Base-by-base conservation (phyloP, 23 tunicate species). In the Clavelina lepadiformis region DNA sequence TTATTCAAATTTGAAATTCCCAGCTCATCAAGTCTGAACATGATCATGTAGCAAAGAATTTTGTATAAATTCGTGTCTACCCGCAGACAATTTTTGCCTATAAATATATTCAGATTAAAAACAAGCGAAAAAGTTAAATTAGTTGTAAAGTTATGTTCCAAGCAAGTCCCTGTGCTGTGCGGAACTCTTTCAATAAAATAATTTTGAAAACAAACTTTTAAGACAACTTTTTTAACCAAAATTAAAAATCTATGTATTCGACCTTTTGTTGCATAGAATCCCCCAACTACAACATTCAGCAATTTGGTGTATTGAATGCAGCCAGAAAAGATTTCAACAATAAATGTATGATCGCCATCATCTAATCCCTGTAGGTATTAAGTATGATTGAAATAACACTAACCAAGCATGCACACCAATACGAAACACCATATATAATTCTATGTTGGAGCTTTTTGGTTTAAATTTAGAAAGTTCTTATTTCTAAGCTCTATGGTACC, bases 241-340 rank as follows among this genome's bases (percentile, higher is more conserved):
- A 41, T 28, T 5, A 8, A 26, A 28, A 28, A 28, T 22, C 28
- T 22, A 5, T 20, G 35, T 30, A 23, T 6, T 56, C 2, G 2
- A 79, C 96, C 96, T 67, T 87, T 86, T 28, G 74, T 60, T 21
- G 67, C 59, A 73, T 59, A 79, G 51, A 79, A 87, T 61, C 86
- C 86, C 33, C 79, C 86, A 59, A 87, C 78, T 13, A 79, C 85
- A 1, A 74, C 86, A 3, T 80, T 32, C 1, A 87, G 49, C 2
- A 79, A 37, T 57, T 87, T 87, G 26, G 33, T 26, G 26, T 51
- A 87, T 46, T 79, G 74, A n/a, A 74, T 61, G 63, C 96, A 87
- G 13, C 96, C 96, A 65, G 96, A 87, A 54, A 87, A 73, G 20
- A 87, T 86, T 79, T 87, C 96, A 60, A 79, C 81, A 47, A 87